Conservation (phyloP, 1,140 invertebrate species). For the Thaumatotibia leucotreta region DNA sequence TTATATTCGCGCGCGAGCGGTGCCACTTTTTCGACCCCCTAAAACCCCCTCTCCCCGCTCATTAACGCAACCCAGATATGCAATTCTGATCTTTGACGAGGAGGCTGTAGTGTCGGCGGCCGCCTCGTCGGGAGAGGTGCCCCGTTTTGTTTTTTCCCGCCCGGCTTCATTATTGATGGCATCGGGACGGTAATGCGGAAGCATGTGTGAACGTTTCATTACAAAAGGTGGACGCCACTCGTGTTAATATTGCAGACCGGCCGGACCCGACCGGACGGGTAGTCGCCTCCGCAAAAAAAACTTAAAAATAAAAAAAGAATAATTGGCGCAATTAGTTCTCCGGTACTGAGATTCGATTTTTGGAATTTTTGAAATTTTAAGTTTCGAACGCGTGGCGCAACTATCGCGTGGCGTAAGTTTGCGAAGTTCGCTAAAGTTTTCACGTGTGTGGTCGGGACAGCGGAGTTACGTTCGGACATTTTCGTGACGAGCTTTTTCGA, state of each 20-base stretch:
- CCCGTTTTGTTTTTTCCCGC: constrained; percentile 75
- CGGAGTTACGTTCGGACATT: constrained; percentile 29
- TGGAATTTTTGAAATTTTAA: constrained; percentile 29
- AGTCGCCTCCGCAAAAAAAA: constrained; percentile 55
- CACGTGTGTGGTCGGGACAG: constrained; percentile 56
- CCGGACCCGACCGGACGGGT: constrained; percentile 69
- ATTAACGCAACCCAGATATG: constrained; percentile 78
- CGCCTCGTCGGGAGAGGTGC: constrained; percentile 71
- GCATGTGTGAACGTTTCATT: constrained; percentile 75
- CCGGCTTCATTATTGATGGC: constrained; percentile 75
- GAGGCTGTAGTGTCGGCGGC: constrained; percentile 75
- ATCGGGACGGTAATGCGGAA: constrained; percentile 74
- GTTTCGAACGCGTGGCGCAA: constrained; percentile 34
- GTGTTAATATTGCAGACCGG: constrained; percentile 72
- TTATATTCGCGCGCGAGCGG: constrained; percentile 77
- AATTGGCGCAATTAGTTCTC: constrained; percentile 33
- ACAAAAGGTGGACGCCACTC: constrained; percentile 72
- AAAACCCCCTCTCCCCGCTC: constrained; percentile 60
- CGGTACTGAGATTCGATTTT: constrained; percentile 21
- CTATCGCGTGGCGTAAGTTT: constrained; percentile 54
- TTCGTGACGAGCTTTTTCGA: constrained; percentile 20
- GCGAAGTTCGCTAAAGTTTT: constrained; percentile 54
- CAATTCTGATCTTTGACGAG: constrained; percentile 78
- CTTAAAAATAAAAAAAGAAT: constrained; percentile 36
- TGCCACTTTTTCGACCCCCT: constrained; percentile 72